Evolutionary conservation across 2,797 vertebrate species (phyloP).

Genomic region (Phrynocephalus vlangalii): DNA sequence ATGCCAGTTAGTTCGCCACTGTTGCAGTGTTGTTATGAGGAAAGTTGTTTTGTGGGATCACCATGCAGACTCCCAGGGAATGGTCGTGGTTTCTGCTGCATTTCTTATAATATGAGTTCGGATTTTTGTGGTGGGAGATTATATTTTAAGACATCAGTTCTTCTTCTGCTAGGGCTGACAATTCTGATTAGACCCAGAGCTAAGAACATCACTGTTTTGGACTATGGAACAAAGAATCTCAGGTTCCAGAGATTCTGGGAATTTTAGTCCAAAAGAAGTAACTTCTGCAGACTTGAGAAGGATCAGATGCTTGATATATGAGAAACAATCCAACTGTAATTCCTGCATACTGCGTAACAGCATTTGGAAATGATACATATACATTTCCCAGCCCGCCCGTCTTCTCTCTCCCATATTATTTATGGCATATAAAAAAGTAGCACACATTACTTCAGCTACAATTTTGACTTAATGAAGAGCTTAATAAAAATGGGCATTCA

Average conservation of each 20-base stretch:
- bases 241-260: no score
- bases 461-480: slow-evolving; percentile 79
- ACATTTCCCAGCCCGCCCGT: slow-evolving; percentile 3
- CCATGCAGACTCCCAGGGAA: background rate
- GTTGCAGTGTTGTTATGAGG: background rate
- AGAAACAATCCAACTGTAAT: slow-evolving; percentile 47
- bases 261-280: no score
- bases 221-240: no score
- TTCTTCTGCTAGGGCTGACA: background rate
- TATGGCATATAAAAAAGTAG: slow-evolving; percentile 62
- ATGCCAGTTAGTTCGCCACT: background rate
- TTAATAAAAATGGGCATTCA: slow-evolving; percentile 81
- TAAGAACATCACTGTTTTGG: no score
- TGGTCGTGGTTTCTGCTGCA: background rate
- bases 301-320: slow-evolving; percentile 9
- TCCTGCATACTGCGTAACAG: slow-evolving; percentile 61
- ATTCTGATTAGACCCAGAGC: background rate
- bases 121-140: no score
- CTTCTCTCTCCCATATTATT: slow-evolving; percentile 40
- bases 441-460: slow-evolving; percentile 62
- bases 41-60: background rate
- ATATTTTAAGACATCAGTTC: background rate
- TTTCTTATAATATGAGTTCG: background rate
- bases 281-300: background rate
- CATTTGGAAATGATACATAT: slow-evolving; percentile 45